Evolutionary conservation across 2,888 invertebrate species (phyloP), one percentile per base, ranked within the genome.

Genomic region (Cataglyphis cursor): DNA sequence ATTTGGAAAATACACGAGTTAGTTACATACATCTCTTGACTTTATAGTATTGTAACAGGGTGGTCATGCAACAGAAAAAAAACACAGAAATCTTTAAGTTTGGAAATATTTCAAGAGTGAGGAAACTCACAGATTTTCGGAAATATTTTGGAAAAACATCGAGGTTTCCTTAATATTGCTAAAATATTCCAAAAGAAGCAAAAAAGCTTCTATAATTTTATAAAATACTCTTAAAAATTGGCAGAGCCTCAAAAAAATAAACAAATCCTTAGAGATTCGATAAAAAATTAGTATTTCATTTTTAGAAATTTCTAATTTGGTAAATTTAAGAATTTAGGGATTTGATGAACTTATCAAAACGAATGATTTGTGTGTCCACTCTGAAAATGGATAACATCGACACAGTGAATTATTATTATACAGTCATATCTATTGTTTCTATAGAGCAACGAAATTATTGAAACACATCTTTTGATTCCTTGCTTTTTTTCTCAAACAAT

Each of bases 31-130:
- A 38, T 78, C 76, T 87, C 70, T 83, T 84, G 82, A 62, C 82
- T 88, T 75, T 48, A 72, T 84, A 70, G 74, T 66, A 84, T 38
- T 65, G 76, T 87, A 70, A 80, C 38, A 76, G 68, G 68, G 54
- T 68, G 76, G 76, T 15, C 68, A 76, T 35, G 38, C 68, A 68
- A 76, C 41, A 57, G n/a, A 54, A 68, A 51, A n/a, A 48, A 48
- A 35, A 24, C 35, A 12, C 35, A 4, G 24, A 21, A 54, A 24
- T 65, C 4, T 66, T 28, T 51, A 48, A 38, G 65, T 75, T 54
- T 51, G 15, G 12, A 65, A 38, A 35, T 38, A 38, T 12, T 75
- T n/a, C 15, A 18, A 44, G n/a, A 74, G 31, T n/a, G 8, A 51
- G 51, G n/a, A 51, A 51, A 51, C 18, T 51, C n/a, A n/a, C 8